Conservation (phyloP, 2,888 invertebrate genomes). For the Leptinotarsa juncta region DNA sequence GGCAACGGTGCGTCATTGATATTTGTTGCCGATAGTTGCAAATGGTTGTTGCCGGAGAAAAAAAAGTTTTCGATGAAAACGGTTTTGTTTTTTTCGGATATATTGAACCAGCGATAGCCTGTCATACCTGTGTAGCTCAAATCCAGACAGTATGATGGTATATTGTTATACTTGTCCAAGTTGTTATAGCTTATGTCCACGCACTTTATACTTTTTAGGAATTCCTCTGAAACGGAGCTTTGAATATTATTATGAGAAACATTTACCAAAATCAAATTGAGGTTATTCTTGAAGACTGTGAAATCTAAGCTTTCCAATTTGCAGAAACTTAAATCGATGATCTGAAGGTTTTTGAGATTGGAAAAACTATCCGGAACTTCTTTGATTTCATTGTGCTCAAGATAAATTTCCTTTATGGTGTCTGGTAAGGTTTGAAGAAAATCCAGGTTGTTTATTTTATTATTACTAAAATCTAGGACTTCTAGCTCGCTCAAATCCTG, state of each 20-base stretch:
- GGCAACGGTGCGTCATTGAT: conserved; percentile 28
- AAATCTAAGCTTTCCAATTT: conserved; percentile 30
- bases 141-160: conserved; percentile 40
- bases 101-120: conserved; percentile 38
- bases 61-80: conserved; percentile 34
- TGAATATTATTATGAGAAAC: conserved; percentile 37
- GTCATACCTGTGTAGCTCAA: conserved; percentile 36
- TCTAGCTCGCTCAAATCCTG: conserved; percentile 9
- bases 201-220: conserved; percentile 41
- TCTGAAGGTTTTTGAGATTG: conserved; percentile 22
- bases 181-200: conserved; percentile 41
- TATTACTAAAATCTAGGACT: conserved; percentile 32
- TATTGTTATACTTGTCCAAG: conserved; percentile 33
- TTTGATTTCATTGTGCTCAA: conserved; percentile 31
- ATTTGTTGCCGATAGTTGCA: conserved; percentile 33
- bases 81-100: conserved; percentile 31
- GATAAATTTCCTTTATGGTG: conserved; percentile 25
- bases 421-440: conserved; percentile 30
- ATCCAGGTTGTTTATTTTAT: conserved; percentile 28
- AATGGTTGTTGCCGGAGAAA: conserved; percentile 30
- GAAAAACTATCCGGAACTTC: conserved; percentile 25
- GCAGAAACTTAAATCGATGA: conserved; percentile 35
- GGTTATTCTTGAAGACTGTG: conserved; percentile 36
- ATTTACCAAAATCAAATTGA: conserved; percentile 32
- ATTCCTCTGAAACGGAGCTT: conserved; percentile 33